Base-by-base conservation (phyloP, 2,797 vertebrate species). In the Xenops minutus region DNA sequence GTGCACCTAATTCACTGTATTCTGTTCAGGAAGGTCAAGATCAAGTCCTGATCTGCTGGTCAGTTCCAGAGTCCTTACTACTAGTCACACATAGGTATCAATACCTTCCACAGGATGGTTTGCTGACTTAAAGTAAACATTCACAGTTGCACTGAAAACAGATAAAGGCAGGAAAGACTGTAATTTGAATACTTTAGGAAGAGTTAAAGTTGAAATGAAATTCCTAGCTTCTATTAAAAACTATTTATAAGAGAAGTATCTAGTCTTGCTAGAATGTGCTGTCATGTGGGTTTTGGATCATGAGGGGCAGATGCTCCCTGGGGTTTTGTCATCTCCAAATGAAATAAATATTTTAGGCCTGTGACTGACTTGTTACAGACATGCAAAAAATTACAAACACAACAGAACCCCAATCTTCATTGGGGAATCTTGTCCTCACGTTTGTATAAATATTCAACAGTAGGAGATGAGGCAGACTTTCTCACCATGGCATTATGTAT, bases 381-480 rank as follows among this genome's bases (percentile, higher is more conserved):
- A 44, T 15, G 34, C 23, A 67, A 52, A 89, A 88, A 88, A 76
- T 92, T 71, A 30, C 58, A 81, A 91, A 83, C 39, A 72, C 23
- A 63, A n/a, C 6, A 30, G 79, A 93, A 63, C 62, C 79, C 34
- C 58, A 43, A 67, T 77, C 37, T 74, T 82, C 52, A 29, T 3
- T 74, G 59, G 67, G n/a, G 41, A 92, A 74, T 94, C 56, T 48
- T 66, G 49, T 63, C 74, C 52, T 58, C 92, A 41, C 26, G 41
- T 86, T 30, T 41, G 10, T 79, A 69, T 92, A 93, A 95, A 91
- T 79, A 89, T 91, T 82, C 86, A 93, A 0, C 34, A 61, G 36
- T 6, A 62, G 52, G 54, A 89, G 44, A 92, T 59, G 63, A 95
- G 78, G 89, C 79, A 91, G 73, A 34, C 66, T 91, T 92, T 85